Conservation (phyloP, 2,113 vertebrate species). For the Dipodomys stephensi region DNA sequence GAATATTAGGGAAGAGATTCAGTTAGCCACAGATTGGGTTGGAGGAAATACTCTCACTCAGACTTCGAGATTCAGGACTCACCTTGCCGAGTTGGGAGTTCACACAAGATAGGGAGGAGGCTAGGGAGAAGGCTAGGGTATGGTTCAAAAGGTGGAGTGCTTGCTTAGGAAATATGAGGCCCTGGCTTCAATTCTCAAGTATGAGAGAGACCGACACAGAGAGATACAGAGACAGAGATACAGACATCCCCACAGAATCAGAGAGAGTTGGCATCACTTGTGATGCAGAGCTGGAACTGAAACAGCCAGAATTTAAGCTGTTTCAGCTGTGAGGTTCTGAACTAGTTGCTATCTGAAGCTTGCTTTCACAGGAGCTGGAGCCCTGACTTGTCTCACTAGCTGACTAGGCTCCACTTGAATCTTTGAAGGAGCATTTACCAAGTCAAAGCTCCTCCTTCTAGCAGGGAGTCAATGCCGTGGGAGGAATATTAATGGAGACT, state of each 20-base stretch:
- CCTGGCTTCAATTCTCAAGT: no score
- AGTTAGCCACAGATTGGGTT: background rate
- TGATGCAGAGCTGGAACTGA: background rate
- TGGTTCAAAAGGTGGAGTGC: no score
- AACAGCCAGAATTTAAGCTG: background rate
- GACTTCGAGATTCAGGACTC: background rate
- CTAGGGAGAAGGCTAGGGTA: no score
- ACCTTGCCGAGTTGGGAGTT: background rate
- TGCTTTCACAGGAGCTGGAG: slow-evolving; percentile 17
- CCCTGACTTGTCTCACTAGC: slow-evolving; percentile 18
- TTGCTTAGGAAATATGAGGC: no score
- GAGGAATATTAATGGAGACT: background rate
- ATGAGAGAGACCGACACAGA: no score
- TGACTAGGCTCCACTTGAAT: slow-evolving; percentile 11
- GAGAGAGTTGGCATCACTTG: background rate
- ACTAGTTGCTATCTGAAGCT: slow-evolving; percentile 17
- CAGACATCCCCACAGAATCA: background rate
- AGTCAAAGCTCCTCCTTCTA: background rate
- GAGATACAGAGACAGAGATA: no score
- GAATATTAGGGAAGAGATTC: background rate
- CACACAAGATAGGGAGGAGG: background rate
- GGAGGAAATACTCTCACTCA: background rate
- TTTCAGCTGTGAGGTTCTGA: background rate
- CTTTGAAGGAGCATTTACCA: background rate
- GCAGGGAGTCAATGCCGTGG: background rate